A percentile compares a stretch with the other conserved stretches of the same genome.
These are phyloP conservation scores for Danionella dracula DNA, from an alignment of 2,797 vertebrate genomes.

Conservation along the genomic window DNA sequence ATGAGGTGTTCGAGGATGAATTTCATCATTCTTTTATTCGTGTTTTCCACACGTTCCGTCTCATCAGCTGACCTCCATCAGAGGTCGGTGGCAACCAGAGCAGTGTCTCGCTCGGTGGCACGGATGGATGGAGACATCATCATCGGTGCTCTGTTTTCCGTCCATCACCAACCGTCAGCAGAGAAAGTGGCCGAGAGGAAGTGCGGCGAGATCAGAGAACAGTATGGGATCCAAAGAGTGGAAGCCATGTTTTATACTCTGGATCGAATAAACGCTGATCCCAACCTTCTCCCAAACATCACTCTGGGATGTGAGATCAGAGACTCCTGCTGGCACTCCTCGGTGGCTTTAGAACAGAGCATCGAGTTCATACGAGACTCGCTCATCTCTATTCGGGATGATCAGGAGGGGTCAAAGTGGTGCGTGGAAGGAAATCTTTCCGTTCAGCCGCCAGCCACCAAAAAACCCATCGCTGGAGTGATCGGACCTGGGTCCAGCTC, in stretches of 20 bases:
- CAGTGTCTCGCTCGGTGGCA: constrained; percentile 85
- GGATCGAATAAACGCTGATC: constrained; percentile 92
- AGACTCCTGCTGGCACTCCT: constrained; percentile 97
- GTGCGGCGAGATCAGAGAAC: constrained; percentile 92
- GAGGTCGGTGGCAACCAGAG: constrained; percentile 70
- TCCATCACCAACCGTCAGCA: constrained; percentile 91
- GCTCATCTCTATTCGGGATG: constrained; percentile 92
- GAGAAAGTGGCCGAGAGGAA: constrained; percentile 94
- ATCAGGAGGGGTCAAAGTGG: constrained; percentile 81
- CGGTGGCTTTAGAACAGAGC: constrained; percentile 94
- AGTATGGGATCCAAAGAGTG: constrained; percentile 95
- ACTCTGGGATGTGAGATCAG: constrained; percentile 94
- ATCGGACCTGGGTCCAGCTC: constrained; percentile 98
- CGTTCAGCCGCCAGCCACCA: constrained; percentile 72
- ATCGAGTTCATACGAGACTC: constrained; percentile 98
- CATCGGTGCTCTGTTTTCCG: constrained; percentile 94
- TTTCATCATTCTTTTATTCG: constrained; percentile 64
- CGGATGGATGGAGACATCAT: constrained; percentile 95
- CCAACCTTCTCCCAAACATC: constrained; percentile 89
- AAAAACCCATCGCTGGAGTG: constrained; percentile 95
- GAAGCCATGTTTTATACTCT: constrained; percentile 97
- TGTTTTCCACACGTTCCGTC: constrained; percentile 69
- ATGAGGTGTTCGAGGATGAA: constrained; percentile 70
- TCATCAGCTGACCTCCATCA: constrained; percentile 65
- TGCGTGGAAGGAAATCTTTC: constrained; percentile 80